These are phyloP conservation scores for Sipha flava DNA, from an alignment of 1,140 invertebrate species.

Conservation along the genomic window DNA sequence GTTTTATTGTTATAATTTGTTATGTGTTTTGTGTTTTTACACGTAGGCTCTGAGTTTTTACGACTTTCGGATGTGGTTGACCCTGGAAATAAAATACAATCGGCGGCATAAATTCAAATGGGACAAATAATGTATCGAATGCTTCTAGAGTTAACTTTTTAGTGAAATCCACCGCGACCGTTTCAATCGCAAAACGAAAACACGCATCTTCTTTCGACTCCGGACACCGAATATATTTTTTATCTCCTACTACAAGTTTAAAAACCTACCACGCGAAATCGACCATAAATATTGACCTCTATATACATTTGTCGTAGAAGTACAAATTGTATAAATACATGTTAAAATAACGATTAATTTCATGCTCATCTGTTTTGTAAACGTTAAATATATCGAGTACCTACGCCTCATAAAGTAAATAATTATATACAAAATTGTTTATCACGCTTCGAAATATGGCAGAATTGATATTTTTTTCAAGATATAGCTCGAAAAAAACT, in stretches of 20 bases:
- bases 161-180: neutral
- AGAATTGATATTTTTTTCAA: too few relatives aligned
- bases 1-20: conserved; percentile 20
- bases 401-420: too few relatives aligned
- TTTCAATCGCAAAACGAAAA: neutral
- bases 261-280: neutral
- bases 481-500: too few relatives aligned
- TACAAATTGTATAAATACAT: too few relatives aligned
- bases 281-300: neutral
- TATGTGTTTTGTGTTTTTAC: neutral
- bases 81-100: conserved; percentile 18
- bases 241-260: neutral
- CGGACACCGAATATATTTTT: neutral
- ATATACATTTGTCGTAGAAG: too few relatives aligned
- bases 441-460: too few relatives aligned
- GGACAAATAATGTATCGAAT: neutral
- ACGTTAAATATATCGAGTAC: too few relatives aligned
- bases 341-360: too few relatives aligned
- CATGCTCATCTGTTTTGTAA: too few relatives aligned
- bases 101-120: neutral
- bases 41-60: neutral
- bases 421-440: too few relatives aligned
- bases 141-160: neutral
- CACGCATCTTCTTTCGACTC: neutral
- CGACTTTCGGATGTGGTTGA: conserved; percentile 23